Base-by-base conservation (phyloP, 53 echinoderm and acorn worm species). In the Henricia sp. region DNA sequence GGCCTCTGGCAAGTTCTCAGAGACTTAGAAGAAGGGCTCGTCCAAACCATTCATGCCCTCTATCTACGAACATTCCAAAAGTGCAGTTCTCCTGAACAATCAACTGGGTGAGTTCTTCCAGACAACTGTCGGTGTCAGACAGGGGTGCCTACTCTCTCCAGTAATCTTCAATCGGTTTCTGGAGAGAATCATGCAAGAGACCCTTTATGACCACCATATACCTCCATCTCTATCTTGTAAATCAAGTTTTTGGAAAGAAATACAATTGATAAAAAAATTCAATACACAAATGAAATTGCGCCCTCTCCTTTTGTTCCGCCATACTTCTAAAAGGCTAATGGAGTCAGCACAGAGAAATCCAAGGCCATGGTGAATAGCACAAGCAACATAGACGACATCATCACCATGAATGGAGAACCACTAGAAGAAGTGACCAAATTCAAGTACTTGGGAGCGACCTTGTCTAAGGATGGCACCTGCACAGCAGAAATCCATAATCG, bases 121-220 rank as follows among this genome's bases (percentile, higher is more conserved):
- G 19, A 68, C 68, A 39, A 16, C 50, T 17, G 23, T 51, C 28
- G 85, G 62, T n/a, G 72, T 73, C 27, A 53, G 85, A 24, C 85
- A 85, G 55, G 85, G 74, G 20, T 85, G 73, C 60, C 11, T 85
- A n/a, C 73, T 85, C 21, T 72, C 74, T 6, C 63, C 64, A 4
- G 27, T 46, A 16, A 68, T 85, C 28, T 90, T 90, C 50, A 85
- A 90, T 44, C 33, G 85, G 5, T 85, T 77, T 43, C 46, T 68
- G 17, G 85, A 90, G 35, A 41, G 37, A 38, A 84, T 85, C 10
- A 89, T 89, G 89, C 52, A 13, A 43, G 89, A 84, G 19, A 50
- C 57, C 0, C 46, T 74, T 12, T 38, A 77, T 53, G 69, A 69
- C 30, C 59, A 77, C 13, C 41, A 60, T 21, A 59, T 29, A 38